These are phyloP conservation scores for Amphipoea oculea DNA, from an alignment of 2,888 invertebrate genomes.

Conservation along the genomic window DNA sequence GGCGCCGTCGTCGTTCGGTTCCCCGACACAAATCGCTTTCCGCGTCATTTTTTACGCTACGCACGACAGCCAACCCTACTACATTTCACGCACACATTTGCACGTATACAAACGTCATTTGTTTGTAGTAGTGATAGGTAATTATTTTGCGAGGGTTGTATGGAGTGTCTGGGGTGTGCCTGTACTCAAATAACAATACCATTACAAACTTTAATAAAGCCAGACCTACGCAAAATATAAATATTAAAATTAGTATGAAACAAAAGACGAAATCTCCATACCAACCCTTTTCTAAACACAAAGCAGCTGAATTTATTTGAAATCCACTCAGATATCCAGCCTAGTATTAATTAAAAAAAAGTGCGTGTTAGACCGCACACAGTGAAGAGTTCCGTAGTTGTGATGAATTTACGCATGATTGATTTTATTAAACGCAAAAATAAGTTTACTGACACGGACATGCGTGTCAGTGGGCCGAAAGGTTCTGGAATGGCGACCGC, in stretches of 20 bases:
- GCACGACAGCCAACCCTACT: no score
- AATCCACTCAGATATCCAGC: constrained; percentile 17
- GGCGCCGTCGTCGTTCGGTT: no score
- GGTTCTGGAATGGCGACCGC: no score
- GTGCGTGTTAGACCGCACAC: not conserved
- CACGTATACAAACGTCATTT: no score
- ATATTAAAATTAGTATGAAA: constrained; percentile 43
- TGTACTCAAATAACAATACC: constrained; percentile 27
- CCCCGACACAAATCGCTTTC: no score
- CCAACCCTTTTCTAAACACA: constrained; percentile 41
- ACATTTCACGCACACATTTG: no score
- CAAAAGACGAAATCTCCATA: constrained; percentile 46
- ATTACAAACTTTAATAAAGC: constrained; percentile 36
- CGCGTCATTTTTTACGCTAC: no score
- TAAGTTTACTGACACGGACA: not conserved
- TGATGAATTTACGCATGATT: not conserved
- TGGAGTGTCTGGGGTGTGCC: no score
- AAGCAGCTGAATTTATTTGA: constrained; percentile 24
- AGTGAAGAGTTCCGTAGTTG: not conserved
- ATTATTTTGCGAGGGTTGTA: no score
- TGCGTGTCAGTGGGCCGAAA: no score
- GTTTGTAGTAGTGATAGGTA: no score
- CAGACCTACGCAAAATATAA: constrained; percentile 23
- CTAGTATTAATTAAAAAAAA: constrained; percentile 17
- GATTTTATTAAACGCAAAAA: not conserved